Evolutionary conservation across 2,113 vertebrate species (phyloP).

Genomic region (Macquaria ambigua): DNA sequence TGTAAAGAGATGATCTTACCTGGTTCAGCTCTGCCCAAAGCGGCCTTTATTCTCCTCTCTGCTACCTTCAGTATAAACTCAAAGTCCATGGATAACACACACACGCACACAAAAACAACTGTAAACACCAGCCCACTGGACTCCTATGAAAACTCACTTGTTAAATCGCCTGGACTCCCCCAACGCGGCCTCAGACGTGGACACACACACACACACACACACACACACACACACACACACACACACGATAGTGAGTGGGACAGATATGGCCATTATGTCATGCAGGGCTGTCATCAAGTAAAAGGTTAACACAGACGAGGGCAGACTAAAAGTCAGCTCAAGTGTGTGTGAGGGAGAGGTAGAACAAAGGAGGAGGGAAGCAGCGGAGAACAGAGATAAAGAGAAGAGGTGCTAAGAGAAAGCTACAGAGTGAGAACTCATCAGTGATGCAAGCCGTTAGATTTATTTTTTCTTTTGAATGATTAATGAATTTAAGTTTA

Average conservation of each 20-base stretch:
- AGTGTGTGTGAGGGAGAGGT: conserved; percentile 63
- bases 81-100: conserved; percentile 70
- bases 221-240: conserved; percentile 5
- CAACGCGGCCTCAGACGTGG: neutral
- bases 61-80: conserved; percentile 74
- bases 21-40: conserved; percentile 64
- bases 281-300: conserved; percentile 64
- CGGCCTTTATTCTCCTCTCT: conserved; percentile 70
- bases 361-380: neutral
- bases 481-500: neutral
- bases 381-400: conserved; percentile 38
- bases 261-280: conserved; percentile 68
- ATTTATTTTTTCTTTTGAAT: neutral
- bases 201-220: conserved; percentile 28
- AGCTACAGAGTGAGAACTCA: conserved; percentile 19
- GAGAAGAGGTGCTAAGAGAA: conserved; percentile 25
- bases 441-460: neutral
- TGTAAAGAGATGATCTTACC: conserved; percentile 61
- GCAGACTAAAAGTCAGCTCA: conserved; percentile 47
- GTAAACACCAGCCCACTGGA: neutral
- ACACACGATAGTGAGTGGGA: neutral
- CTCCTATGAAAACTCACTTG: conserved; percentile 16
- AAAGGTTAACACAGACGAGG: conserved; percentile 63
- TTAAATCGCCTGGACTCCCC: conserved; percentile 24
- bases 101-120: conserved; percentile 8